Percentiles rank a stretch among this genome's conserved stretches.
Evolutionary conservation across 1,140 invertebrate genomes (phyloP).

Genomic region (Drosophila repleta): DNA sequence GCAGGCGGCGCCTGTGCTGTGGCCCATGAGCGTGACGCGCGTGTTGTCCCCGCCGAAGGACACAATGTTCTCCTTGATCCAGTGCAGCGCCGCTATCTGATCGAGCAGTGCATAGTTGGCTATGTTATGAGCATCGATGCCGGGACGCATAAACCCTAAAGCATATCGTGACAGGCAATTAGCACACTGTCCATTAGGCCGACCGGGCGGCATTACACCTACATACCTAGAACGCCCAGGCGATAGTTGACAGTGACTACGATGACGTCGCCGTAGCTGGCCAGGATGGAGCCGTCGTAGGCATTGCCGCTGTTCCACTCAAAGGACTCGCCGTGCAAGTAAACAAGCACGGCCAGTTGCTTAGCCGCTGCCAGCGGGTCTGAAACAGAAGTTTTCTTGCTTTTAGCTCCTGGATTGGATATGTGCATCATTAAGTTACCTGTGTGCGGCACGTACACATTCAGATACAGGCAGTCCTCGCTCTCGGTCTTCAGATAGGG

Average conservation of each 20-base stretch:
- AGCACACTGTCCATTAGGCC: conserved; percentile 12
- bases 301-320: conserved; percentile 97
- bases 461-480: conserved; percentile 97
- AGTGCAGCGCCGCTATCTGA: conserved; percentile 93
- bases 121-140: conserved; percentile 88
- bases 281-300: conserved; percentile 94
- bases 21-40: conserved; percentile 95
- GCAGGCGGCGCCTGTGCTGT: conserved; percentile 96
- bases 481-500: conserved; percentile 91
- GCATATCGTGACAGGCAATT: conserved; percentile 14
- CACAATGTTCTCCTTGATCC: conserved; percentile 93
- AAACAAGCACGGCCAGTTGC: conserved; percentile 92
- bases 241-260: conserved; percentile 97
- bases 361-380: conserved; percentile 12
- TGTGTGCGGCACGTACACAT: conserved; percentile 94
- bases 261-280: conserved; percentile 95
- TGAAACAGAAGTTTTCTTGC: not conserved
- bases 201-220: not conserved
- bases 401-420: not conserved
- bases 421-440: conserved; percentile 84
- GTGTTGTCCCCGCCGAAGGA: conserved; percentile 94
- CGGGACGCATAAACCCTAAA: conserved; percentile 91
- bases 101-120: conserved; percentile 96
- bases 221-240: conserved; percentile 93
- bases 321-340: conserved; percentile 96